Evolutionary conservation across 2,888 invertebrate species (phyloP), one percentile per base, ranked within the genome.

Genomic region (Apeira syringaria): DNA sequence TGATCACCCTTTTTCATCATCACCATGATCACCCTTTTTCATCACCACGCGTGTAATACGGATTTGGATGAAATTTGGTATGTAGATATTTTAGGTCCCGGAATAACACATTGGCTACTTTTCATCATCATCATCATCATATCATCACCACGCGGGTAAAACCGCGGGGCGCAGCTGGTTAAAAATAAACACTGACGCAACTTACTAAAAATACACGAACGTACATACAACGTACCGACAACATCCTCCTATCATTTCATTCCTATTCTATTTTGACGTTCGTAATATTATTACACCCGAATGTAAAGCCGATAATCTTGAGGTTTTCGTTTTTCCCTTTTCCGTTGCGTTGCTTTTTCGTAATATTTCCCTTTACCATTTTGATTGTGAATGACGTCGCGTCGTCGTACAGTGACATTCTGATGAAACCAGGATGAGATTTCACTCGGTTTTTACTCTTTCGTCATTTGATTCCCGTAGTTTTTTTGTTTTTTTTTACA

Each of bases 231-330:
- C 27, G 25, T 8, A 18, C 33, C 12, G 29, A 28, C 44, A 39
- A 30, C 34, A 31, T 27, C 30, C 30, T 46, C 35, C 40, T 46
- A 39, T 46, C 39, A 40, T 39, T 45, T 45, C 45, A 31, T 45
- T 39, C n/a, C 38, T 30, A 26, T 26, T 44, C 39, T 45, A 39
- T 39, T 39, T 35, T 32, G 35, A 40, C 39, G 31, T 46, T 32
- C 39, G 39, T 40, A 64, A 68, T 68, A 64, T 60, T 59, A 49
- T 64, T 65, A 61, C 55, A 50, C 40, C 47, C 46, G 52, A 59
- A 61, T 52, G 63, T 63, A 67, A 68, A 65, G 59, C 60, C 52
- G 53, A 61, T 66, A 65, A 64, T 64, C 61, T 65, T 49, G 45
- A 53, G 55, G 55, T 59, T 64, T 64, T 59, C 52, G 50, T 50